Evolutionary conservation across 2,113 vertebrate species (phyloP).

Genomic region (Urocolius indicus): DNA sequence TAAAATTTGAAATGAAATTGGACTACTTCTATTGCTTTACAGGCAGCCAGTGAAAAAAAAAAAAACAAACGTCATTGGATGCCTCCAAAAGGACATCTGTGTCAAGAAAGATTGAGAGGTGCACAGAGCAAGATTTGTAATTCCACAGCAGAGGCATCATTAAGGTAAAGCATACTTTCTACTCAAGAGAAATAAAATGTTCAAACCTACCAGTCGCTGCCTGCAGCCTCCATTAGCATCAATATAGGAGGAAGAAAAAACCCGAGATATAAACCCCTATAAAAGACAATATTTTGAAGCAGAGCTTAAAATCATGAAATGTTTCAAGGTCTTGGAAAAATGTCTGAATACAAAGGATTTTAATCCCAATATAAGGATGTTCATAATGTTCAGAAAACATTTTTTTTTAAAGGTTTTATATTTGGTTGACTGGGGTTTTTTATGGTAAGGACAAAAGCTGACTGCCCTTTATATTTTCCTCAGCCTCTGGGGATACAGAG

Average conservation of each 20-base stretch:
- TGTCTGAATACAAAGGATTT: background rate
- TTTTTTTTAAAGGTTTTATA: background rate
- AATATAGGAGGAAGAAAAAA: background rate
- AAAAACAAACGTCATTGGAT: accelerated
- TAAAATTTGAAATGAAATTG: background rate
- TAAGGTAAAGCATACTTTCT: background rate
- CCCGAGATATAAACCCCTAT: background rate
- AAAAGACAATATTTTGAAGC: background rate
- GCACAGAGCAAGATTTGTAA: background rate
- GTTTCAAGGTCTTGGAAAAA: background rate
- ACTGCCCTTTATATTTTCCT: background rate
- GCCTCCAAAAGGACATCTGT: background rate
- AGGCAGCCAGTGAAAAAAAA: background rate
- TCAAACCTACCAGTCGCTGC: background rate
- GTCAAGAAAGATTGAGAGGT: background rate
- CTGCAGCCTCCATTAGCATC: background rate
- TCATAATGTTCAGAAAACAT: background rate
- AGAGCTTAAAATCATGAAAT: background rate
- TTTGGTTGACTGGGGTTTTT: background rate
- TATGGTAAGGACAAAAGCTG: background rate
- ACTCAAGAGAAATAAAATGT: background rate
- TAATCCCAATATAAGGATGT: background rate
- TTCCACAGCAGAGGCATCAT: background rate
- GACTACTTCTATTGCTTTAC: background rate
- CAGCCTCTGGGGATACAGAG: background rate